phyloP scores from a whole-genome alignment of 2,113 vertebrate species.

The Antennarius striatus region DNA sequence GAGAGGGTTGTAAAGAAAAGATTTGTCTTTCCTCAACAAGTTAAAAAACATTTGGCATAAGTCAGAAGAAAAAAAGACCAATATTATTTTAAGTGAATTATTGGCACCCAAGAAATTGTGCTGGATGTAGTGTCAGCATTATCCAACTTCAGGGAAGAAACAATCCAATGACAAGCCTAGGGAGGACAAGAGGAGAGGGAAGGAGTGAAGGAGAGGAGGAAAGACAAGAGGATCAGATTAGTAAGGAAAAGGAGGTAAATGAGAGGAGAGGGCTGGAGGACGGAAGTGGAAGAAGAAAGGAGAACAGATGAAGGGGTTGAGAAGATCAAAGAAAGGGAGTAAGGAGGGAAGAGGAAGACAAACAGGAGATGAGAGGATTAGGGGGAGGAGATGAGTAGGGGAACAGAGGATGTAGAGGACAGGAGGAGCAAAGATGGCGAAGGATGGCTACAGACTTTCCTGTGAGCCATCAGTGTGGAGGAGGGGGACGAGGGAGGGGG shows the following conservation, averaged over 20 bases:
- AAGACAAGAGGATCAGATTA: slow-evolving; percentile 31
- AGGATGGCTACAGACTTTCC: slow-evolving; percentile 20
- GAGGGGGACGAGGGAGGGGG: not conserved
- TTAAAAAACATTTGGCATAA: too few relatives aligned
- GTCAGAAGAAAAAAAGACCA: too few relatives aligned
- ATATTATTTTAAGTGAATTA: too few relatives aligned
- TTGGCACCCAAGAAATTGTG: not conserved
- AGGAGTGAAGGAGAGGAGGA: slow-evolving; percentile 19
- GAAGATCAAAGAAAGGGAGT: slow-evolving; percentile 26
- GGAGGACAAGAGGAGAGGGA: slow-evolving; percentile 21
- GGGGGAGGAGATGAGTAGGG: slow-evolving; percentile 1
- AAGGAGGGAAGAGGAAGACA: slow-evolving; percentile 33
- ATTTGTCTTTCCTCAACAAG: too few relatives aligned
- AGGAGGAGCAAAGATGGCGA: slow-evolving; percentile 2
- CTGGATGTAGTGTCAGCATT: slow-evolving; percentile 38
- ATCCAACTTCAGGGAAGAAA: slow-evolving; percentile 32
- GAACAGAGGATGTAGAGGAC: slow-evolving; percentile 11
- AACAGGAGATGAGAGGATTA: slow-evolving; percentile 29
- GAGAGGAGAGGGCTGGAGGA: slow-evolving; percentile 9
- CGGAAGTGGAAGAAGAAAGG: not conserved
- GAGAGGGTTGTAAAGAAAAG: too few relatives aligned
- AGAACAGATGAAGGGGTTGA: slow-evolving; percentile 14
- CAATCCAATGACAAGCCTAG: slow-evolving; percentile 31
- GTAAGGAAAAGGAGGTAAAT: slow-evolving; percentile 17
- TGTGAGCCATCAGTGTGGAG: slow-evolving; percentile 28